Evolutionary conservation across 2,888 invertebrate genomes (phyloP).

Genomic region (Gastrophysa polygoni): DNA sequence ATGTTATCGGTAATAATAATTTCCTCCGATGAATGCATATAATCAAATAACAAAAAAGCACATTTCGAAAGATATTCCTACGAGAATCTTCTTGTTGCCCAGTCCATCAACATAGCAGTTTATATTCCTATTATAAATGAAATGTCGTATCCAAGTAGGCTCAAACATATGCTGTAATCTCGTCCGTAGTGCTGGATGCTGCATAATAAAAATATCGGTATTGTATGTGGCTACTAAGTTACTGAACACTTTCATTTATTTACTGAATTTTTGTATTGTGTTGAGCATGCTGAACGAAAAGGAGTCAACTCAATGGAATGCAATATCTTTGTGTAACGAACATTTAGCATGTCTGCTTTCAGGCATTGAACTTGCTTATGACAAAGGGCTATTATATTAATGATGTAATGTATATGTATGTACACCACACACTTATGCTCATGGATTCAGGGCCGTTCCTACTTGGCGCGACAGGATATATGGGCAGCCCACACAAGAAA

Average conservation of each 20-base stretch:
- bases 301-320: constrained; percentile 39
- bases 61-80: too few relatives aligned
- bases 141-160: too few relatives aligned
- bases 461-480: constrained; percentile 10
- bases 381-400: constrained; percentile 49
- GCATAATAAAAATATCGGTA: constrained; percentile 21
- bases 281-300: constrained; percentile 35
- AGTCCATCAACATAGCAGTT: too few relatives aligned
- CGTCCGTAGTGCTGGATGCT: constrained; percentile 9
- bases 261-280: constrained; percentile 32
- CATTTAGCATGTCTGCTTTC: constrained; percentile 48
- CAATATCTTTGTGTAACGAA: constrained; percentile 40
- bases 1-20: too few relatives aligned
- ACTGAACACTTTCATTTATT: constrained; percentile 26
- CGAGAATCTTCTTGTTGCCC: too few relatives aligned
- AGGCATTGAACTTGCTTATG: constrained; percentile 46
- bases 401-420: constrained; percentile 43
- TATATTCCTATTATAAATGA: too few relatives aligned
- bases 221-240: constrained; percentile 25
- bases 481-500: background rate
- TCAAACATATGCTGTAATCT: constrained; percentile 10
- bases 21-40: too few relatives aligned
- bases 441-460: constrained; percentile 22
- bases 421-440: constrained; percentile 25
- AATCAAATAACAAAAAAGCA: too few relatives aligned